Conservation (phyloP, 2,888 invertebrate species). For the Pimpla rufipes region DNA sequence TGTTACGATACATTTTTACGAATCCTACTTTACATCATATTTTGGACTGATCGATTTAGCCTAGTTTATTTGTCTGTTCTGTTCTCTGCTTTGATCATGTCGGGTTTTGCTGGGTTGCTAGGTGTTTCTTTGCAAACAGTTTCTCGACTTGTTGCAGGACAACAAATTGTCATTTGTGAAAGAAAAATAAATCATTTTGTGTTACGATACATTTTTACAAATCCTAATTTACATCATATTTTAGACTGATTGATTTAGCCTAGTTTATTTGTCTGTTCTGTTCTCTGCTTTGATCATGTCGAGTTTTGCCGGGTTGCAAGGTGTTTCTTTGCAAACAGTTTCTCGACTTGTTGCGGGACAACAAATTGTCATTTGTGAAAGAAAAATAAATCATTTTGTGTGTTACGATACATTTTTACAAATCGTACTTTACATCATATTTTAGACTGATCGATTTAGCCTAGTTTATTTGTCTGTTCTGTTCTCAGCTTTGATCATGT, state of each 20-base stretch:
- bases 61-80: too few relatives aligned
- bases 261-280: too few relatives aligned
- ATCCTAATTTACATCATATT: too few relatives aligned
- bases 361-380: neutral
- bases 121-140: neutral
- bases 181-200: neutral
- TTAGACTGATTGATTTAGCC: too few relatives aligned
- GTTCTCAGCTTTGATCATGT: conserved; percentile 4
- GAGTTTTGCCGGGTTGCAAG: neutral
- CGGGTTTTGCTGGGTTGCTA: neutral
- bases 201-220: too few relatives aligned
- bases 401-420: conserved; percentile 6
- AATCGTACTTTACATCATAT: neutral
- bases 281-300: conserved; percentile 9
- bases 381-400: neutral
- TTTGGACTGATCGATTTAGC: too few relatives aligned
- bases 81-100: conserved; percentile 5
- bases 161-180: neutral
- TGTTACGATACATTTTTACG: conserved; percentile 6
- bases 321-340: neutral
- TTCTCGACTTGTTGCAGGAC: neutral
- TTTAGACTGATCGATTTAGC: too few relatives aligned
- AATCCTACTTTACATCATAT: neutral
- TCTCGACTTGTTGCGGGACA: neutral
- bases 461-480: too few relatives aligned